A percentile compares a stretch with the other conserved stretches of the same genome.
These are phyloP conservation scores for Drosophila neonasuta DNA, from an alignment of 2,888 invertebrate species.

Conservation along the genomic window DNA sequence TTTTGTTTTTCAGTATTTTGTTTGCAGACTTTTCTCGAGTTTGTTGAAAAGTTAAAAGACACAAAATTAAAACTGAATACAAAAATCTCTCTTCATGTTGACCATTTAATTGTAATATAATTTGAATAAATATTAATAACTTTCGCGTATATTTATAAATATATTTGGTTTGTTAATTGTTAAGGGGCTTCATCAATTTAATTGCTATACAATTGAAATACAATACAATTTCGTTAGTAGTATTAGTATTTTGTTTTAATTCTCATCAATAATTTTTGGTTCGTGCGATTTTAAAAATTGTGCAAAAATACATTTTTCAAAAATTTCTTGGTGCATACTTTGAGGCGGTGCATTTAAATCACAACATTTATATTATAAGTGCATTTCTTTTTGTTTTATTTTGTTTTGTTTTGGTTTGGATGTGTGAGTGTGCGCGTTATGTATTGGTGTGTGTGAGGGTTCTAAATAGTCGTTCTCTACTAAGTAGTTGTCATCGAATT, in stretches of 20 bases:
- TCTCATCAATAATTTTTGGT: constrained; percentile 15
- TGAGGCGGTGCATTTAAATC: constrained; percentile 76
- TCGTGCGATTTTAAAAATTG: constrained; percentile 70
- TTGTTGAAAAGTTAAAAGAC: constrained; percentile 34
- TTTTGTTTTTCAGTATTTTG: neutral
- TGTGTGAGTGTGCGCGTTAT: constrained; percentile 4
- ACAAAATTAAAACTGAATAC: constrained; percentile 43
- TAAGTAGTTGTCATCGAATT: constrained; percentile 32
- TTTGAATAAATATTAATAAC: constrained; percentile 14
- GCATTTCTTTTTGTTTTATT: constrained; percentile 47
- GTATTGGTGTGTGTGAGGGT: constrained; percentile 3
- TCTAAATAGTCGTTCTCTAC: constrained; percentile 37
- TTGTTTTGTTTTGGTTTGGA: neutral
- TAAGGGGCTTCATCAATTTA: constrained; percentile 30
- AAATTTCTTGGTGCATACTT: constrained; percentile 73
- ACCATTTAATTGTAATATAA: constrained; percentile 33
- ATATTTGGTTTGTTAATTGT: constrained; percentile 9
- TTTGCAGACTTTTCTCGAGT: constrained; percentile 71
- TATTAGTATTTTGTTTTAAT: constrained; percentile 24
- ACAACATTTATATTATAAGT: constrained; percentile 75
- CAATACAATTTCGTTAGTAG: constrained; percentile 49
- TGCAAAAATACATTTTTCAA: constrained; percentile 74
- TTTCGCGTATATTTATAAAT: constrained; percentile 14
- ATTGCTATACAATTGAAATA: constrained; percentile 58
- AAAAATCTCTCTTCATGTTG: constrained; percentile 31